phyloP scores from a whole-genome alignment of 2,888 invertebrate genomes.

The Drosophila falleni region DNA sequence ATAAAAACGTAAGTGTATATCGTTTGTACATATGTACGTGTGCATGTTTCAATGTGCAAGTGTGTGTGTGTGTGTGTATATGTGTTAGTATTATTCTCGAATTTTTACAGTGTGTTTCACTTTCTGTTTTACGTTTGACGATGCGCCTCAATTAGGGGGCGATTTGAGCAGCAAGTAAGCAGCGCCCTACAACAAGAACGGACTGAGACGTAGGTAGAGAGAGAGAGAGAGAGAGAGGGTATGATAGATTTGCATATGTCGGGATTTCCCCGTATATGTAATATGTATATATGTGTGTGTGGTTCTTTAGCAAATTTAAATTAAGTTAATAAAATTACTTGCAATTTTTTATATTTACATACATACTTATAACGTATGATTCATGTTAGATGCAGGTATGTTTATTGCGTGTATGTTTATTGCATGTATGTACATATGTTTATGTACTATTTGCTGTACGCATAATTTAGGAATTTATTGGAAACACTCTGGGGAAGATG shows the following conservation, averaged over 20 bases:
- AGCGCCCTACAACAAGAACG: slow-evolving; percentile 7
- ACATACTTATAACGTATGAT: not conserved
- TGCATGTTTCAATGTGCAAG: slow-evolving; percentile 5
- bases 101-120: slow-evolving; percentile 41
- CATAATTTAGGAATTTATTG: not conserved
- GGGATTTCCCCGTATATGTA: not conserved
- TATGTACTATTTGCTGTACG: not conserved
- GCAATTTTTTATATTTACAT: not conserved
- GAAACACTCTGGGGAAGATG: not conserved
- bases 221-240: not conserved
- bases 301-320: not conserved
- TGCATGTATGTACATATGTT: not conserved
- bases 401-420: not conserved
- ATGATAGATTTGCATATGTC: not conserved
- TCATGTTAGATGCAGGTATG: not conserved
- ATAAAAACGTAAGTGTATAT: slow-evolving; percentile 73
- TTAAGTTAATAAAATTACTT: not conserved
- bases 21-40: slow-evolving; percentile 4
- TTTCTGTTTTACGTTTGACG: slow-evolving; percentile 33
- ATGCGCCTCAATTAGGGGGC: slow-evolving; percentile 11
- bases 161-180: slow-evolving; percentile 16
- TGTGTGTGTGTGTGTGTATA: slow-evolving; percentile 19
- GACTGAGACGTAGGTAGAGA: not conserved
- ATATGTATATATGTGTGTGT: not conserved
- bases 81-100: slow-evolving; percentile 29